These are phyloP conservation scores for Ceratina australensis DNA, from an alignment of 1,140 invertebrate genomes.

Conservation along the genomic window DNA sequence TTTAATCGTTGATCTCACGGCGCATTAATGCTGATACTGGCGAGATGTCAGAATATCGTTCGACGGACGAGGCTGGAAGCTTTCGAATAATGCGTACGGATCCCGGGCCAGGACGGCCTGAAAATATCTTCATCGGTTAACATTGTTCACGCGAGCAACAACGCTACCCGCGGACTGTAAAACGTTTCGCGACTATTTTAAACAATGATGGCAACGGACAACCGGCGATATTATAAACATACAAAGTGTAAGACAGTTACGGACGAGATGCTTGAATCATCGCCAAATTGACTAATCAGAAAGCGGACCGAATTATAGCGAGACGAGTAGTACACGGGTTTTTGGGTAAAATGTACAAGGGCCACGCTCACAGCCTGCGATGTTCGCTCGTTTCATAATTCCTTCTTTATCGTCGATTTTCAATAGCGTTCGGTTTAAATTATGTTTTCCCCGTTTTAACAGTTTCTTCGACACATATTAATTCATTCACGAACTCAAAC, in stretches of 20 bases:
- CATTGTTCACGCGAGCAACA: constrained; percentile 2
- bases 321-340: neutral
- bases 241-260: constrained; percentile 15
- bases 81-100: neutral
- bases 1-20: neutral
- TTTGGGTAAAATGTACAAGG: neutral
- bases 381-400: too few relatives aligned
- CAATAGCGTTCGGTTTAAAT: too few relatives aligned
- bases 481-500: too few relatives aligned
- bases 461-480: too few relatives aligned
- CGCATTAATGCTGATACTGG: constrained; percentile 4
- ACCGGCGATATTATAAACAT: constrained; percentile 28
- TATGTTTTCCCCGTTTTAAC: too few relatives aligned
- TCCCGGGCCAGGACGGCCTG: neutral
- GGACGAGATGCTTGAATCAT: constrained; percentile 8
- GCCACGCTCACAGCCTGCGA: too few relatives aligned
- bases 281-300: constrained; percentile 26
- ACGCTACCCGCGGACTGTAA: constrained; percentile 5
- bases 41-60: constrained; percentile 6
- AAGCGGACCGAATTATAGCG: neutral
- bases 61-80: constrained; percentile 10
- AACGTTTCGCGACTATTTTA: constrained; percentile 11
- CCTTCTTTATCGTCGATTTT: too few relatives aligned
- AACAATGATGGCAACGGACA: neutral
- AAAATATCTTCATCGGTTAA: constrained; percentile 23